A percentile compares a stretch with the other conserved stretches of the same genome.
Evolutionary conservation across 2,113 vertebrate species (phyloP).

Genomic region (Lanius ludovicianus): DNA sequence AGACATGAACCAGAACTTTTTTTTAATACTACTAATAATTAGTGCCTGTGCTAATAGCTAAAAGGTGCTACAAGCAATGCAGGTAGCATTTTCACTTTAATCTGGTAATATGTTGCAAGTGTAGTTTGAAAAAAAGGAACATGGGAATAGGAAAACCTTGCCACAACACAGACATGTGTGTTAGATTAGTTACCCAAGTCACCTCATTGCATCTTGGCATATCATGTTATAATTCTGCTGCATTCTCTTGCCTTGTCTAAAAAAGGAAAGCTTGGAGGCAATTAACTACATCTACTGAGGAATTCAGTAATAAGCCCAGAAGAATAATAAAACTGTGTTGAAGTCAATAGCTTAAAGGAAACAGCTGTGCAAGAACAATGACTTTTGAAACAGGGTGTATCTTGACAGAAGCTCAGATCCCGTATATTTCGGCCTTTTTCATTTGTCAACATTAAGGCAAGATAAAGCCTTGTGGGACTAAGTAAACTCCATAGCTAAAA

Average conservation of each 20-base stretch:
- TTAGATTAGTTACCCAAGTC: neutral
- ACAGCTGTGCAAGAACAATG: slow-evolving; percentile 45
- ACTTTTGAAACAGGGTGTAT: slow-evolving; percentile 56
- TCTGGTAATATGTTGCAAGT: neutral
- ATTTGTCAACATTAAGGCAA: slow-evolving; percentile 83
- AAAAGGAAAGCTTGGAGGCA: slow-evolving; percentile 15
- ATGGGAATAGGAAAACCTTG: neutral
- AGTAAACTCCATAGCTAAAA: slow-evolving; percentile 74
- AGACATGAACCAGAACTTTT: neutral
- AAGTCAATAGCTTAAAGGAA: slow-evolving; percentile 61
- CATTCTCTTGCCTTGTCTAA: slow-evolving; percentile 17
- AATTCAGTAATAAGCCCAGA: slow-evolving; percentile 23
- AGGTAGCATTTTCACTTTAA: neutral
- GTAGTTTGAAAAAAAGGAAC: neutral
- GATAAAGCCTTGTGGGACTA: slow-evolving; percentile 76
- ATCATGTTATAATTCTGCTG: neutral
- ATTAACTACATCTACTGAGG: slow-evolving; percentile 23
- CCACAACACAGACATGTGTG: neutral
- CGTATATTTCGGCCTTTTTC: slow-evolving; percentile 70
- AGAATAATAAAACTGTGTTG: slow-evolving; percentile 29
- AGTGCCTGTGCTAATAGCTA: neutral
- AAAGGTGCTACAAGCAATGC: neutral
- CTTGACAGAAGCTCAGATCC: slow-evolving; percentile 68
- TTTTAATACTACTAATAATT: neutral
- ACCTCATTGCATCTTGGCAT: neutral